Conservation (phyloP, 2,113 vertebrate genomes). For the Atractosteus spatula region DNA sequence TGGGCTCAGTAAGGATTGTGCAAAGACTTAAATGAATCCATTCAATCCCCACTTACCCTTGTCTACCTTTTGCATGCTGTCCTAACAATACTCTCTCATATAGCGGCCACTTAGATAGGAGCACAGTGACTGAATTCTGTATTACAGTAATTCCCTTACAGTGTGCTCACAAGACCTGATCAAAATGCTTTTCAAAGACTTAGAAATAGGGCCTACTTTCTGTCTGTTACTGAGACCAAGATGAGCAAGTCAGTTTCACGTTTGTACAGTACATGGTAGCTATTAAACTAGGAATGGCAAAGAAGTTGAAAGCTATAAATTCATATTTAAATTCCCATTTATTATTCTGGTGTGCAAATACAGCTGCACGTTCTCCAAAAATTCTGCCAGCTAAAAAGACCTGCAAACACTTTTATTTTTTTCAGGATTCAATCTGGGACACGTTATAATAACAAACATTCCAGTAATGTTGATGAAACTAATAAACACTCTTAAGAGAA, state of each 20-base stretch:
- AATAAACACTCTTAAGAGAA: no score
- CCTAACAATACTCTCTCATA: constrained; percentile 45
- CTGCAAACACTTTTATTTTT: no score
- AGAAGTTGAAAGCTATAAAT: no score
- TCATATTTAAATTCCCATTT: no score
- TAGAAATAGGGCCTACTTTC: background rate
- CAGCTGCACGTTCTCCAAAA: no score
- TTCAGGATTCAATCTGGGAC: no score
- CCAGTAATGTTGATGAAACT: no score
- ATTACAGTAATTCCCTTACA: constrained; percentile 24
- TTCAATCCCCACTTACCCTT: constrained; percentile 42
- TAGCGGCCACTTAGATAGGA: constrained; percentile 54
- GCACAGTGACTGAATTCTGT: constrained; percentile 43
- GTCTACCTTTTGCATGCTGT: constrained; percentile 20
- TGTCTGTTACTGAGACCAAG: constrained; percentile 5
- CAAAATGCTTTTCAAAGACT: background rate
- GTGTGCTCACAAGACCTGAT: background rate
- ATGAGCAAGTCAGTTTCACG: background rate
- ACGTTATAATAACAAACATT: no score
- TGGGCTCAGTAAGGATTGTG: constrained; percentile 38
- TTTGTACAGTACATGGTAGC: no score
- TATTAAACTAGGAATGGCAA: no score
- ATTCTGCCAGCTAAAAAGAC: no score
- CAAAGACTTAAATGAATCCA: constrained; percentile 46
- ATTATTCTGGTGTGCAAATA: no score